phyloP scores from a whole-genome alignment of 1,140 invertebrate genomes.

The Potamilus streckersoni region DNA sequence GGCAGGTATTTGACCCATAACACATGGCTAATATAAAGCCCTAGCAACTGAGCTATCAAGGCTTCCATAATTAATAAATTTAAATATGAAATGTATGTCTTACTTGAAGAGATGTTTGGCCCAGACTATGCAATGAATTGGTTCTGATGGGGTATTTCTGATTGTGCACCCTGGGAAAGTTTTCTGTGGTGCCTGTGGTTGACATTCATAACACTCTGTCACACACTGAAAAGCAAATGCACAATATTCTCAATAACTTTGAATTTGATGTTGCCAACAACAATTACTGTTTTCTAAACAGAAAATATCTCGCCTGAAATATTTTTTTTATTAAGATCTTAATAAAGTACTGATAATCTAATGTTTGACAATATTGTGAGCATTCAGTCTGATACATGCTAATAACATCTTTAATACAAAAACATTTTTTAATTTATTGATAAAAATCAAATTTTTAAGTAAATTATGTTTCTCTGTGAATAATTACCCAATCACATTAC shows the following conservation, averaged over 20 bases:
- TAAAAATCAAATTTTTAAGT: no score
- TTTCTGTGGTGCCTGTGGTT: slow-evolving; percentile 90
- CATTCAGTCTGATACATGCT: no score
- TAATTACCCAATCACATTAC: no score
- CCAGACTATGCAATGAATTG: slow-evolving; percentile 99
- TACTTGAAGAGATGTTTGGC: slow-evolving; percentile 99
- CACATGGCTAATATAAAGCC: no score
- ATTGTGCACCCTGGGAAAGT: slow-evolving; percentile 98
- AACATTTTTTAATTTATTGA: no score
- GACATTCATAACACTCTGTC: slow-evolving; percentile 98
- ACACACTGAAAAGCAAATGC: slow-evolving; percentile 72
- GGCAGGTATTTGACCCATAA: no score
- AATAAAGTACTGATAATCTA: slow-evolving; percentile 8
- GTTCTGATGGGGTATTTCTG: slow-evolving; percentile 98
- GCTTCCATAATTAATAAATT: no score
- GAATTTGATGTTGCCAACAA: neutral
- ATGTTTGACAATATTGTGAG: neutral
- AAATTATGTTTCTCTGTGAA: no score
- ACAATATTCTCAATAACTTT: neutral
- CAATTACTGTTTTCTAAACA: neutral
- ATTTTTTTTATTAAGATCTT: neutral
- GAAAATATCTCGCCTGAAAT: neutral
- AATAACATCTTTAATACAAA: no score
- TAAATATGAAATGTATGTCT: slow-evolving; percentile 55
- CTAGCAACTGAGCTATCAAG: no score